Conservation (phyloP, 2,113 vertebrate genomes). For the Alosa alosa region DNA sequence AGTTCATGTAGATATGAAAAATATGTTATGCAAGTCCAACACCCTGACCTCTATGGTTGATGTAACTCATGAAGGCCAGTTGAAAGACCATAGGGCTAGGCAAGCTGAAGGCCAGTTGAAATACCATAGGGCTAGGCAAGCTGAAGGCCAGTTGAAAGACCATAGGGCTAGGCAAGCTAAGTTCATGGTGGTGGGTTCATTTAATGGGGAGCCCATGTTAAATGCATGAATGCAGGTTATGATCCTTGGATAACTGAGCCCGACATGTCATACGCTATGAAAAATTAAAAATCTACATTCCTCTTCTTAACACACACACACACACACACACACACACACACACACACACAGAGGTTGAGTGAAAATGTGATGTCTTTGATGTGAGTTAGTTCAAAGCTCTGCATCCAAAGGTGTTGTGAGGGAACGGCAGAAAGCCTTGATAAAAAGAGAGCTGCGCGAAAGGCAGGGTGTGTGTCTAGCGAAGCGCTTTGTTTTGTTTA, state of each 20-base stretch:
- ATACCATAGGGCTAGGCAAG: too few relatives aligned
- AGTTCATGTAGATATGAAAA: background rate
- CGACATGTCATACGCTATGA: background rate
- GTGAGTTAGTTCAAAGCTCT: conserved; percentile 13
- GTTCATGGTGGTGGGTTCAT: background rate
- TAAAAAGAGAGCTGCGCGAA: conserved; percentile 35
- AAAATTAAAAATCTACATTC: background rate
- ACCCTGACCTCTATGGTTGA: background rate
- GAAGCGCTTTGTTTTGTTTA: conserved; percentile 53
- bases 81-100: background rate
- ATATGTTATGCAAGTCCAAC: background rate
- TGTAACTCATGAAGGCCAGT: background rate
- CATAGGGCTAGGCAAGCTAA: background rate
- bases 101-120: background rate
- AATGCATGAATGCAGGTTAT: conserved; percentile 11
- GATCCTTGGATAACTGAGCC: background rate
- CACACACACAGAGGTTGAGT: background rate
- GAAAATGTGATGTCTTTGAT: conserved; percentile 31
- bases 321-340: background rate
- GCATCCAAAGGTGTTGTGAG: conserved; percentile 17
- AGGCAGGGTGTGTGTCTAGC: conserved; percentile 20
- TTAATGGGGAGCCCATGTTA: background rate
- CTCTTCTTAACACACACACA: background rate
- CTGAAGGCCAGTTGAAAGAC: background rate
- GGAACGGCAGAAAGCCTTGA: conserved; percentile 18